Evolutionary conservation across 2,113 vertebrate genomes (phyloP).

Genomic region (Dunckerocampus dactyliophorus): DNA sequence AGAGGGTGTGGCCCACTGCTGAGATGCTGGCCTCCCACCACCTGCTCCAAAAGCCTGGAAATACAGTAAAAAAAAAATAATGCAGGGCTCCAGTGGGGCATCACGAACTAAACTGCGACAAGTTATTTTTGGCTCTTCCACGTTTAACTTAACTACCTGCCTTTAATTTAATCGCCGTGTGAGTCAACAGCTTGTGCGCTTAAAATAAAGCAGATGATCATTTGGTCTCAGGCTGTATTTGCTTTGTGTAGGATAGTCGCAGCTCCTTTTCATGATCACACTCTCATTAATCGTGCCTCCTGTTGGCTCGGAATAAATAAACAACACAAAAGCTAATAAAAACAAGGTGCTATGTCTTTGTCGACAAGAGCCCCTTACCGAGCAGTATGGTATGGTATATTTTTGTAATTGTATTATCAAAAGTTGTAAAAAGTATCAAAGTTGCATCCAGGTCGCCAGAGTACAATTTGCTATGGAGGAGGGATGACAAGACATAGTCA

Average conservation of each 20-base stretch:
- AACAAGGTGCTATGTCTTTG: conserved; percentile 19
- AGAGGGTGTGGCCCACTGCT: conserved; percentile 18
- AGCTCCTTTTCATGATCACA: conserved; percentile 29
- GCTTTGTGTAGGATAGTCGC: conserved; percentile 47
- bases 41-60: conserved; percentile 36
- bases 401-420: no score
- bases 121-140: conserved; percentile 58
- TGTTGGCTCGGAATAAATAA: conserved; percentile 22
- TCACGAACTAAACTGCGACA: conserved; percentile 32
- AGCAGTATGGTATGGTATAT: no score
- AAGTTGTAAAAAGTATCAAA: no score
- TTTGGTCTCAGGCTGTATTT: conserved; percentile 24
- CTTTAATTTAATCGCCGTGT: conserved; percentile 53
- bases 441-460: no score
- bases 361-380: no score
- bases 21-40: conserved; percentile 46
- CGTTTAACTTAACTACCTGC: conserved; percentile 60
- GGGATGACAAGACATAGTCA: no score
- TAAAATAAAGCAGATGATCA: conserved; percentile 47
- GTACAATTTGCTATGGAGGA: no score
- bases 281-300: conserved; percentile 6
- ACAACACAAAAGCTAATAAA: conserved; percentile 6
- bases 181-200: conserved; percentile 28
- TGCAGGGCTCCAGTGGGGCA: conserved; percentile 32
- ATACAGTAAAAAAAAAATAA: conserved; percentile 29